These are phyloP conservation scores for Dasyornis broadbenti DNA, from an alignment of 2,113 vertebrate genomes.

Conservation along the genomic window DNA sequence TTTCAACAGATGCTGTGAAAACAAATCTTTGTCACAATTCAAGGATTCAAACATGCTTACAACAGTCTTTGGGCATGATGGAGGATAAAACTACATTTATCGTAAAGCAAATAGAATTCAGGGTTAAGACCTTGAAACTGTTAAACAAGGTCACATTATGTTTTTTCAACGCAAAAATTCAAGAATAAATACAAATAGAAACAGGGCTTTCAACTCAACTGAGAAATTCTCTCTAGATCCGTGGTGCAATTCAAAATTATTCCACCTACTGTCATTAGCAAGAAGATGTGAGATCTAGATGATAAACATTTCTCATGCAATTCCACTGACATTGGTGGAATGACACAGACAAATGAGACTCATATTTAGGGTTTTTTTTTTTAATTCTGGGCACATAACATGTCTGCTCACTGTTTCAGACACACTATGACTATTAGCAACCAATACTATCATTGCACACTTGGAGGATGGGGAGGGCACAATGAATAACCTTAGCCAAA, in stretches of 20 bases:
- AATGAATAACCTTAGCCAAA: background rate
- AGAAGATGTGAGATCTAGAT: background rate
- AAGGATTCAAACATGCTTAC: slow-evolving; percentile 24
- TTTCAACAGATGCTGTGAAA: slow-evolving; percentile 67
- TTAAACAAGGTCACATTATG: background rate
- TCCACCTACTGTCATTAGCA: background rate
- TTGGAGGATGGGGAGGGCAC: background rate
- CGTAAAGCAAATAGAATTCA: background rate
- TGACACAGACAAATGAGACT: background rate
- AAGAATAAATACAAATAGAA: background rate
- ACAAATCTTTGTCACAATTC: slow-evolving; percentile 34
- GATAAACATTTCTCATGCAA: background rate
- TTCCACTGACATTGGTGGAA: background rate
- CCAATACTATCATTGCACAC: background rate
- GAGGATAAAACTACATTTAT: slow-evolving; percentile 18
- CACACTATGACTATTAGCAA: background rate
- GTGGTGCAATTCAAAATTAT: background rate
- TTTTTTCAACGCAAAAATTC: background rate
- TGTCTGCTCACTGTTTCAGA: background rate
- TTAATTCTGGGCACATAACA: background rate
- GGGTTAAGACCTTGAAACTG: background rate
- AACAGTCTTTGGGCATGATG: background rate
- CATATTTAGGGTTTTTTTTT: background rate
- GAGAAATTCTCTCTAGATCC: background rate
- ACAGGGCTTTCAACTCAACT: background rate